A percentile compares a stretch with the other conserved stretches of the same genome.
Evolutionary conservation across 2,888 invertebrate species (phyloP).

Genomic region (Platynereis dumerilii): DNA sequence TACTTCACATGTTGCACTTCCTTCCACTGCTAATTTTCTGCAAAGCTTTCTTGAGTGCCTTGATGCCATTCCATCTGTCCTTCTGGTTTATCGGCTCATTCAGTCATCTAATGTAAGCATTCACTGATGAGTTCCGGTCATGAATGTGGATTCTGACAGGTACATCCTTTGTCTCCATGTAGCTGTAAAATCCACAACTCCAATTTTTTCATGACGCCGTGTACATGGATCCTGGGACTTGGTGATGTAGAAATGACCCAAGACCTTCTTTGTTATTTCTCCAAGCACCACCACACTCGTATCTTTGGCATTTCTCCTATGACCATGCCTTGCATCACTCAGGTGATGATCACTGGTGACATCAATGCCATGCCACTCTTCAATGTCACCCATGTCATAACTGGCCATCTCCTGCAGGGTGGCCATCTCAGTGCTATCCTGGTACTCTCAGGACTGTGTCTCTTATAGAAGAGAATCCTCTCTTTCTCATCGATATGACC

Average conservation of each 20-base stretch:
- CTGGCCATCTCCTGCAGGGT: background rate
- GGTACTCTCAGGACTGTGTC: background rate
- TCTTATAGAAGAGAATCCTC: background rate
- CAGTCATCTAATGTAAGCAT: background rate
- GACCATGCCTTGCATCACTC: background rate
- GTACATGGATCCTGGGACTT: background rate
- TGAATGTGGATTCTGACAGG: background rate
- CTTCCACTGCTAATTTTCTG: no score
- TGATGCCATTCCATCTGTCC: background rate
- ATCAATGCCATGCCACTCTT: no score
- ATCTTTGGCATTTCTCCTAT: conserved; percentile 1
- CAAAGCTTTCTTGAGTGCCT: no score
- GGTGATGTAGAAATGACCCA: background rate
- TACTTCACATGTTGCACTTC: background rate
- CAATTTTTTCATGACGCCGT: background rate
- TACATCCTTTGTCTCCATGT: background rate
- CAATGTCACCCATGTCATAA: background rate
- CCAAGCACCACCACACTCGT: background rate
- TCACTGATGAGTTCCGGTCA: background rate
- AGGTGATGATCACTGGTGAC: no score
- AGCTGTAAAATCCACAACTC: background rate
- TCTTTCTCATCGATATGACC: background rate
- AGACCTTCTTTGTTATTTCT: background rate
- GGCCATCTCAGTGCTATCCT: background rate
- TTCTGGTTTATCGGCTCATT: background rate